phyloP scores from a whole-genome alignment of 2,113 vertebrate genomes.

The Nannospalax galili region DNA sequence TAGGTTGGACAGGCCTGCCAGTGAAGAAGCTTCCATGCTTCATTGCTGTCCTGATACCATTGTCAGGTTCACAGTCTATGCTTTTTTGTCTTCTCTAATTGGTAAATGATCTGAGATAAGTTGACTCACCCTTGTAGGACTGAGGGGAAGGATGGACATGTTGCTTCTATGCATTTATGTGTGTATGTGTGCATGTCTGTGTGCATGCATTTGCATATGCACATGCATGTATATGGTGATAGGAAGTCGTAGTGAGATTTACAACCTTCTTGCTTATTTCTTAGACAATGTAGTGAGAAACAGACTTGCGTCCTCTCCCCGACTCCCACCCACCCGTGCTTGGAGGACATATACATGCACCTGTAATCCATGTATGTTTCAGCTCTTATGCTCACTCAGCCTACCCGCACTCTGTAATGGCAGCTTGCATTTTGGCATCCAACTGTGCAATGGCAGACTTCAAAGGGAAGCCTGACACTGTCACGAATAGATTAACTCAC shows the following conservation, averaged over 20 bases:
- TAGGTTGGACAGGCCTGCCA: neutral
- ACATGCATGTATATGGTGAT: no score
- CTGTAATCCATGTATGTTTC: fast-evolving
- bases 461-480: neutral
- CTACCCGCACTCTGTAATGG: neutral
- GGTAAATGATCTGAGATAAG: neutral
- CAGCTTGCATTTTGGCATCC: neutral
- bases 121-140: neutral
- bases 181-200: neutral
- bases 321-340: neutral
- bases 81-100: neutral
- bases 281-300: neutral
- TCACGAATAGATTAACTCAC: neutral
- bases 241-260: neutral
- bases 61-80: neutral
- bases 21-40: neutral
- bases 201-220: neutral
- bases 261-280: neutral
- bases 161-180: neutral
- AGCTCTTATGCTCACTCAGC: neutral
- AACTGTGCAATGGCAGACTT: neutral
- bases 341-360: neutral
- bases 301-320: neutral
- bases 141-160: no score
- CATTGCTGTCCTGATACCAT: neutral